phyloP scores from a whole-genome alignment of 1,140 invertebrate species.

The Euwallacea fornicatus region DNA sequence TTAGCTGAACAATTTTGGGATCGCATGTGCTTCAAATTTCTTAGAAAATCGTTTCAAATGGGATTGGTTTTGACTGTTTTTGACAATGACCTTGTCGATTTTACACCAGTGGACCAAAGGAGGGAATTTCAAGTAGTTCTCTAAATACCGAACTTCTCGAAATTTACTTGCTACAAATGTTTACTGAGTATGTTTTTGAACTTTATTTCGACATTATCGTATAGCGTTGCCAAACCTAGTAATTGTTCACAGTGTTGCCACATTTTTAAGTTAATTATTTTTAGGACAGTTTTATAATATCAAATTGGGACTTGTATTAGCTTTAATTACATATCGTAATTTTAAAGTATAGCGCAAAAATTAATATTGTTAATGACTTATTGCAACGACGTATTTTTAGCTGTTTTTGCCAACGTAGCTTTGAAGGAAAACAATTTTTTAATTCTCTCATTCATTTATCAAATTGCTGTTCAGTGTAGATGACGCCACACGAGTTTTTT shows the following conservation, averaged over 20 bases:
- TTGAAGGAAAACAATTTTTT: no score
- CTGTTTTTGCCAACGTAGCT: neutral
- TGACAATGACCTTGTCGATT: no score
- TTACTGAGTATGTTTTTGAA: neutral
- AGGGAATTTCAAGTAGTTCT: neutral
- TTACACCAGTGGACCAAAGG: slow-evolving; percentile 13
- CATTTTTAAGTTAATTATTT: neutral
- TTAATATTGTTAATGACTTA: slow-evolving; percentile 13
- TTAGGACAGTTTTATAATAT: slow-evolving; percentile 33
- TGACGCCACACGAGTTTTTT: no score
- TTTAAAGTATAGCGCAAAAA: slow-evolving; percentile 21
- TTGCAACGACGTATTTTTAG: slow-evolving; percentile 37
- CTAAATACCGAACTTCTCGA: neutral
- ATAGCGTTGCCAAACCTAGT: slow-evolving; percentile 20
- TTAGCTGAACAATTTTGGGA: no score
- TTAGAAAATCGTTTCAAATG: no score
- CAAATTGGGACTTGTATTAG: slow-evolving; percentile 23
- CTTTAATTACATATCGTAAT: slow-evolving; percentile 37
- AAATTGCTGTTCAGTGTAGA: no score
- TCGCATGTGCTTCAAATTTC: no score
- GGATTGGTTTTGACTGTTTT: no score
- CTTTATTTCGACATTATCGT: neutral
- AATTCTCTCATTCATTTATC: no score
- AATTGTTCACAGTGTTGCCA: slow-evolving; percentile 10
- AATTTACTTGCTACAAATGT: neutral